Evolutionary conservation across 2,113 vertebrate genomes (phyloP).

Genomic region (Craseonycteris thonglongyai): DNA sequence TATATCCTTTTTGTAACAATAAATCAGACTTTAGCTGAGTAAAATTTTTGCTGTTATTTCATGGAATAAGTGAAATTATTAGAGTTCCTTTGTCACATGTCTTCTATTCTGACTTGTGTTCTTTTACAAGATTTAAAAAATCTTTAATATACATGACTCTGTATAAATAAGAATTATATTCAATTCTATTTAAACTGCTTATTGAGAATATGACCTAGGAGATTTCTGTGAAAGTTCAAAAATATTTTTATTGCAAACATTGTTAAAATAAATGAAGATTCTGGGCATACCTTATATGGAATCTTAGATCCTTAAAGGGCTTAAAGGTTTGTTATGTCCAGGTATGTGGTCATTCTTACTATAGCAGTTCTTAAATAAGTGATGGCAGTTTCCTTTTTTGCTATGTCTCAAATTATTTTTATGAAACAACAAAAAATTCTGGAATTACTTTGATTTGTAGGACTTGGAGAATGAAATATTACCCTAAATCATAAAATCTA

Average conservation of each 20-base stretch:
- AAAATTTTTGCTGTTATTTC: conserved; percentile 5
- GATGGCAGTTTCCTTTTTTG: not conserved
- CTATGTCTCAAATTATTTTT: not conserved
- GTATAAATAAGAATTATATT: not conserved
- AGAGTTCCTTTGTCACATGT: not conserved
- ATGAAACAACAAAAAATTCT: not conserved
- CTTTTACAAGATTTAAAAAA: not conserved
- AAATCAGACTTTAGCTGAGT: not conserved
- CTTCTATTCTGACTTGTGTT: not conserved
- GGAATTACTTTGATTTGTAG: not conserved
- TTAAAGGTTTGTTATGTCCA: not conserved
- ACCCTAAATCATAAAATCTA: not conserved
- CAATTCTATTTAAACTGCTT: not conserved
- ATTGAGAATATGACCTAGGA: not conserved
- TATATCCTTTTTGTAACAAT: not conserved
- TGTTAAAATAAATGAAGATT: not conserved
- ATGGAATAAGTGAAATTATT: not conserved
- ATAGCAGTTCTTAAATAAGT: not conserved
- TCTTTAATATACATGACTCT: not conserved
- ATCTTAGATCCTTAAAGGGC: not conserved
- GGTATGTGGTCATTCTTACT: not conserved
- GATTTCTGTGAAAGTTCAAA: not conserved
- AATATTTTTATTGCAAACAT: not conserved
- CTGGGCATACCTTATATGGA: not conserved
- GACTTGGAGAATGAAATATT: not conserved